Percentiles rank a stretch among this genome's conserved stretches.
Evolutionary conservation across 1,140 invertebrate genomes (phyloP).

Genomic region (Nixonia krombeini): DNA sequence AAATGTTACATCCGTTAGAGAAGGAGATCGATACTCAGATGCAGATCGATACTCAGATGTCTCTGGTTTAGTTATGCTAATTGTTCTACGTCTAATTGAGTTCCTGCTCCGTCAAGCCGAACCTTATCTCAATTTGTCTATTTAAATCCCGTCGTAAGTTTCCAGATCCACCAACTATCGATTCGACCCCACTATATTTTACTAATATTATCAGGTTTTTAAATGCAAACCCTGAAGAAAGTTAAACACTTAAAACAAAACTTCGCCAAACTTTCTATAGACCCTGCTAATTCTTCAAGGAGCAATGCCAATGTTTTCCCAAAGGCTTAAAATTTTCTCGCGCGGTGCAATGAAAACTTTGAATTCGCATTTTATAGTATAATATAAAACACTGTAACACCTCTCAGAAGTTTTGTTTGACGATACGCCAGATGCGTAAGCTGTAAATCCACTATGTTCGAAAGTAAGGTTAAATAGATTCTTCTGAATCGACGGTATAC

Average conservation of each 20-base stretch:
- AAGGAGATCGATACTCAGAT: too few relatives aligned
- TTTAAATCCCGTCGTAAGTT: not conserved
- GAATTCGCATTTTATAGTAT: not conserved
- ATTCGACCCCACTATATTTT: too few relatives aligned
- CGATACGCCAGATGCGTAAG: too few relatives aligned
- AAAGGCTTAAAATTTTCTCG: not conserved
- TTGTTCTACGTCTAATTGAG: constrained; percentile 17
- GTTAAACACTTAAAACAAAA: not conserved
- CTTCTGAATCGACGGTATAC: too few relatives aligned
- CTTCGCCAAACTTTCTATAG: not conserved
- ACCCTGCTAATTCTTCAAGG: too few relatives aligned
- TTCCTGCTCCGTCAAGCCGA: not conserved
- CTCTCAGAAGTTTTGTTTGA: too few relatives aligned
- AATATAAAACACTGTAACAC: not conserved
- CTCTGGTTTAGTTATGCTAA: constrained; percentile 33
- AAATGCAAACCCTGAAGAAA: not conserved
- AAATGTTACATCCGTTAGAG: too few relatives aligned
- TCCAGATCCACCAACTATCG: not conserved
- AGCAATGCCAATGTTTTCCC: not conserved
- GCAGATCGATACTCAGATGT: constrained; percentile 3
- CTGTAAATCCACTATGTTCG: constrained; percentile 1
- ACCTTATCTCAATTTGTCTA: not conserved
- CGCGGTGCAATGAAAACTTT: constrained; percentile 16
- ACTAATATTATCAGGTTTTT: too few relatives aligned
- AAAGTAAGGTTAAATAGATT: constrained; percentile 10